Conservation (phyloP, 1,140 invertebrate species). For the Vollenhovia emeryi region DNA sequence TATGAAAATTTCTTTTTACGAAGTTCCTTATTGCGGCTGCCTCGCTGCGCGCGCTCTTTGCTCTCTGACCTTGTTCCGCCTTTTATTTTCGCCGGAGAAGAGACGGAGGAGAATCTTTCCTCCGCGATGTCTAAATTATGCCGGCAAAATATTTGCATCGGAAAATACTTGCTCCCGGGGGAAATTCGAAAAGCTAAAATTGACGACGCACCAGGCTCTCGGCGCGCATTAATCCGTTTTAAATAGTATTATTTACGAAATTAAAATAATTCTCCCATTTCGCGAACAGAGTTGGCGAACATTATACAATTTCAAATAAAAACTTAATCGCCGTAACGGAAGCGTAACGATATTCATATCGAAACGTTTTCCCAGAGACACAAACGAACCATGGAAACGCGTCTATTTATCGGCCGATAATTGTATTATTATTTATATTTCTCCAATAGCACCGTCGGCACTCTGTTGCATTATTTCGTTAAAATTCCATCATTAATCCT, state of each 20-base stretch:
- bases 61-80: not conserved
- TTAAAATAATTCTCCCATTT: not conserved
- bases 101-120: not conserved
- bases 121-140: conserved; percentile 38
- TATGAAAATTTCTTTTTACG: conserved; percentile 35
- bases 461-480: conserved; percentile 9
- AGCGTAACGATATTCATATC: not conserved
- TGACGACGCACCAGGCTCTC: not conserved
- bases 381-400: not conserved
- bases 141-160: conserved; percentile 29
- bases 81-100: conserved; percentile 22
- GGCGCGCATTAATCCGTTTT: not conserved
- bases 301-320: not conserved
- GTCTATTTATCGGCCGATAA: not conserved
- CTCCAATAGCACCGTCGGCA: not conserved
- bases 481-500: conserved; percentile 34
- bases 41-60: conserved; percentile 16
- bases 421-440: not conserved
- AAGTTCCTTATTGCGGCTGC: conserved; percentile 26
- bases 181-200: conserved; percentile 8
- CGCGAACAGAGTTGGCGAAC: not conserved
- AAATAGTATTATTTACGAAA: not conserved
- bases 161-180: conserved; percentile 11
- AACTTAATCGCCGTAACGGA: not conserved
- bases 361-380: not conserved